Conservation (phyloP, 2,797 vertebrate species). For the Chrosomus eos region DNA sequence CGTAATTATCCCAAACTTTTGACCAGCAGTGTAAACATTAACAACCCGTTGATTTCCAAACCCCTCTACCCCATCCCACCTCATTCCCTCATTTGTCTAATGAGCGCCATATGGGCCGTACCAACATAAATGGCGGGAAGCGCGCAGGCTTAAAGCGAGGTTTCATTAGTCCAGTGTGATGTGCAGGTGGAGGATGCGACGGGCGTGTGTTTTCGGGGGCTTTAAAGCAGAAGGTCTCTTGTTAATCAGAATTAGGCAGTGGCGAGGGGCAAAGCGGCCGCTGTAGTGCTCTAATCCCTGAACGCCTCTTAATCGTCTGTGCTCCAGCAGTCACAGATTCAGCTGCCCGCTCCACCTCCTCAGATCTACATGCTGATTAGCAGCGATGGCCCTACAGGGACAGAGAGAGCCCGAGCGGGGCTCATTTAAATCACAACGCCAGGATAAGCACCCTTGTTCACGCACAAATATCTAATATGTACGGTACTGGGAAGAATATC, state of each 20-base stretch:
- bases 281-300: conserved; percentile 69
- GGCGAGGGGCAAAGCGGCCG: conserved; percentile 63
- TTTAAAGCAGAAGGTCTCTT: conserved; percentile 72
- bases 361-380: conserved; percentile 75
- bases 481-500: conserved; percentile 45
- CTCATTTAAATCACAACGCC: conserved; percentile 79
- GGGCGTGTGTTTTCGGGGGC: conserved; percentile 40
- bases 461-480: conserved; percentile 74
- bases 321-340: conserved; percentile 72
- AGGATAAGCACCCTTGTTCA: conserved; percentile 74
- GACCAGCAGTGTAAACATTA: neutral
- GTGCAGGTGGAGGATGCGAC: conserved; percentile 29
- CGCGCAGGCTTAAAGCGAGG: conserved; percentile 45
- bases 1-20: neutral
- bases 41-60: neutral
- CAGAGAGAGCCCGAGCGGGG: conserved; percentile 17
- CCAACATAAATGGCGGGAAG: conserved; percentile 51
- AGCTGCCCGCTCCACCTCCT: conserved; percentile 63
- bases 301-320: conserved; percentile 77
- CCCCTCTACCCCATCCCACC: neutral
- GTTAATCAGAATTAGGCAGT: conserved; percentile 77
- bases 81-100: conserved; percentile 39
- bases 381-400: conserved; percentile 59
- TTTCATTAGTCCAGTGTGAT: conserved; percentile 50
- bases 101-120: conserved; percentile 60